Base-by-base conservation (phyloP, 2,113 vertebrate species). In the Willisornis vidua region DNA sequence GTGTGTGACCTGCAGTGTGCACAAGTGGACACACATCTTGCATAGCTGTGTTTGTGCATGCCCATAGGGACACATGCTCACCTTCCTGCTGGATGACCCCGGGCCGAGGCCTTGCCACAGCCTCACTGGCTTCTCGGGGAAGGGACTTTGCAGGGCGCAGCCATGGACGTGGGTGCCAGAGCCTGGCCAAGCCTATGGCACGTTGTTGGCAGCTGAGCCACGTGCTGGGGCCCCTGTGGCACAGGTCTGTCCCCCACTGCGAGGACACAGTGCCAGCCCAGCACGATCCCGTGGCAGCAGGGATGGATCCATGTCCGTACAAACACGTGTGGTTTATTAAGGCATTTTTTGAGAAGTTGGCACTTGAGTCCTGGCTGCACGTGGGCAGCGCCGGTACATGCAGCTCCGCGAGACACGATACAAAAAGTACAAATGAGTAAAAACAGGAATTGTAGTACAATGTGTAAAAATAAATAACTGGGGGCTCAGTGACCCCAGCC, bases 321-420 rank as follows among this genome's bases (percentile, higher is more conserved):
- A 97, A 97, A 97, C 49, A 61, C 39, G 63, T 94, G 97, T 96
- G 94, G 88, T 97, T 97, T 97, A 97, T 97, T 97, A 97, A 97
- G 97, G 97, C 97, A 97, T 96, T 96, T 91, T 81, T 87, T 52
- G 90, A 96, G 88, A 89, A 84, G 41, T 97, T 97, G 97, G 97
- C 97, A 97, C 97, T 97, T 97, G 93, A 87, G 87, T 91, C 94
- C 85, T 89, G 96, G 95, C 93, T 71, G 79, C 77, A 67, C 65
- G 2, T 9, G 20, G 88, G 89, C 93, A 65, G 94, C 55, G 39
- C 95, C 35, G 25, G 76, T 61, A 76, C 89, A 68, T 95, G 96
- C 95, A 95, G 95, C 92, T 92, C 91, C 62, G 95, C 65, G 9
- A 87, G 85, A 93, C 96, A 91, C 29, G 48, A 96, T 96, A 97